Evolutionary conservation across 2,888 invertebrate species (phyloP).

Genomic region (Conomelus anceps): DNA sequence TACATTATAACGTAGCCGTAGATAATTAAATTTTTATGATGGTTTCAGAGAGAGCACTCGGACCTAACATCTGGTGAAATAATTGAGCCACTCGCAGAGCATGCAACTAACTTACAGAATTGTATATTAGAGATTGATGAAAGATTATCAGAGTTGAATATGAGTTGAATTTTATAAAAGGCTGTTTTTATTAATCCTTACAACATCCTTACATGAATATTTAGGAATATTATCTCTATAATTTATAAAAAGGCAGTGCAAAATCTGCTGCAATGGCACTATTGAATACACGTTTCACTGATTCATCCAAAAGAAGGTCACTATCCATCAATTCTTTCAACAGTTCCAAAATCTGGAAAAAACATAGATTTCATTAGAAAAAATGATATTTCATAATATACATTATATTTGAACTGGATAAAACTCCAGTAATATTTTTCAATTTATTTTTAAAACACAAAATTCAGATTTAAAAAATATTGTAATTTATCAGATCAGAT

Average conservation of each 20-base stretch:
- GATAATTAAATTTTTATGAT: neutral
- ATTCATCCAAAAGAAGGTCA: neutral
- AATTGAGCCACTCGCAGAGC: neutral
- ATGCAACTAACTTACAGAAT: neutral
- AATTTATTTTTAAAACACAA: too few species aligned
- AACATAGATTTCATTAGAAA: too few species aligned
- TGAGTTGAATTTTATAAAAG: neutral
- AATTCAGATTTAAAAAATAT: too few species aligned
- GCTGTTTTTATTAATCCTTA: neutral
- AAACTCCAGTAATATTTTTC: too few species aligned
- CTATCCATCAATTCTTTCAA: neutral
- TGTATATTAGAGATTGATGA: slow-evolving; percentile 12
- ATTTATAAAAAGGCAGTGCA: too few species aligned
- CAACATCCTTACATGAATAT: neutral
- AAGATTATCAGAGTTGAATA: slow-evolving; percentile 15
- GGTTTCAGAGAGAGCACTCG: slow-evolving; percentile 24
- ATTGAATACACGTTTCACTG: neutral
- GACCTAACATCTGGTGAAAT: slow-evolving; percentile 16
- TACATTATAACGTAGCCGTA: too few species aligned
- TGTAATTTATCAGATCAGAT: too few species aligned
- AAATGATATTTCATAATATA: too few species aligned
- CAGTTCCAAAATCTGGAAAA: neutral
- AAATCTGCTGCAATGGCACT: neutral
- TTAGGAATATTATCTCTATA: too few species aligned
- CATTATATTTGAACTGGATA: too few species aligned